Evolutionary conservation across 2,888 invertebrate genomes (phyloP).

Genomic region (Embidobia sp.): DNA sequence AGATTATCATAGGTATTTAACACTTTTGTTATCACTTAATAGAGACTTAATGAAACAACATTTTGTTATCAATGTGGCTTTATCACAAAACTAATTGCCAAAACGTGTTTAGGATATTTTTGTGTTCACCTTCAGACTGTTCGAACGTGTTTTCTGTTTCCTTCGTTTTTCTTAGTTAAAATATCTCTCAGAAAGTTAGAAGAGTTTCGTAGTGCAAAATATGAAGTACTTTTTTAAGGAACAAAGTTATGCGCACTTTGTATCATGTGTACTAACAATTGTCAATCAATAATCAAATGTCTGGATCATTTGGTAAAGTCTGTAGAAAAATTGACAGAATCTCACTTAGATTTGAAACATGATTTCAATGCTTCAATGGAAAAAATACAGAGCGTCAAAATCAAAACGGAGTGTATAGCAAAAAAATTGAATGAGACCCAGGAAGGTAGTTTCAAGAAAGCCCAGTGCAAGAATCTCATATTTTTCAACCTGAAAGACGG

Average conservation of each 20-base stretch:
- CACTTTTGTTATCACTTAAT: too few relatives aligned
- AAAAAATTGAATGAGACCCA: background rate
- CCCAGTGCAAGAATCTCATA: background rate
- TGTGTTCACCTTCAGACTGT: background rate
- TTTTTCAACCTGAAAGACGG: conserved; percentile 1
- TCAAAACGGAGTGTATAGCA: background rate
- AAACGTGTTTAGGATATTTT: too few relatives aligned
- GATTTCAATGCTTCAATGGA: background rate
- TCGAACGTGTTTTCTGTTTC: conserved; percentile 3
- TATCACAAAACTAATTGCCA: too few relatives aligned
- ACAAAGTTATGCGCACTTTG: too few relatives aligned
- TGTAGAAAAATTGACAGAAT: background rate
- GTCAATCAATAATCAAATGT: background rate
- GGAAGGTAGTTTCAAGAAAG: background rate
- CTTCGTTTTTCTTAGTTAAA: too few relatives aligned
- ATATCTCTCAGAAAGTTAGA: too few relatives aligned
- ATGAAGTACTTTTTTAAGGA: too few relatives aligned
- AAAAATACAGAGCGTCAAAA: background rate
- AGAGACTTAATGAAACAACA: too few relatives aligned
- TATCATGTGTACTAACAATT: background rate
- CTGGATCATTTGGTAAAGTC: background rate
- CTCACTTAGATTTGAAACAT: background rate
- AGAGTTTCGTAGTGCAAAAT: too few relatives aligned
- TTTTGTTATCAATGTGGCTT: too few relatives aligned
- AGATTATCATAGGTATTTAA: too few relatives aligned